Evolutionary conservation across 2,888 invertebrate species (phyloP).

Genomic region (Watsonalla cultraria): DNA sequence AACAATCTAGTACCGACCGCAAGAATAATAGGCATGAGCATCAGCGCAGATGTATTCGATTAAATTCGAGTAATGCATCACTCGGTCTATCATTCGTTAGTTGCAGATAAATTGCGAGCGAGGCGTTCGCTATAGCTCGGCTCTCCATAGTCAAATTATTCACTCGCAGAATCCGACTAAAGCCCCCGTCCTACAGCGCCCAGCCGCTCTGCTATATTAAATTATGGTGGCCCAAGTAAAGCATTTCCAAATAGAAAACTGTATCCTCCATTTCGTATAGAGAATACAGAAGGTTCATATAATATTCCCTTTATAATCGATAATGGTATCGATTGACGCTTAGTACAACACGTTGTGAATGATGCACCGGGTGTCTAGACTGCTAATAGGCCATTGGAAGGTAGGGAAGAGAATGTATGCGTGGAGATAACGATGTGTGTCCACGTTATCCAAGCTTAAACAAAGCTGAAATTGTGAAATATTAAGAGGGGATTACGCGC

Average conservation of each 20-base stretch:
- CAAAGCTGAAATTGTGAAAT: slow-evolving; percentile 61
- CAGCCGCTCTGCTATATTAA: slow-evolving; percentile 69
- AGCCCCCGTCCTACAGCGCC: slow-evolving; percentile 53
- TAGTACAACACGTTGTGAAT: slow-evolving; percentile 22
- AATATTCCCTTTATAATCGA: slow-evolving; percentile 35
- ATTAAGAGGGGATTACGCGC: slow-evolving; percentile 52
- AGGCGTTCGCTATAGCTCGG: slow-evolving; percentile 42
- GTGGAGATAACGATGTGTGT: slow-evolving; percentile 25
- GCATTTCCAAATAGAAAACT: slow-evolving; percentile 71
- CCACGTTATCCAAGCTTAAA: slow-evolving; percentile 46
- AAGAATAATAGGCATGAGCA: slow-evolving; percentile 25
- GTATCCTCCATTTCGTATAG: slow-evolving; percentile 46
- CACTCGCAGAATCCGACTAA: slow-evolving; percentile 69
- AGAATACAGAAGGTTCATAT: slow-evolving; percentile 37
- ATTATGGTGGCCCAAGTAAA: slow-evolving; percentile 70
- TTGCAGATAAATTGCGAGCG: slow-evolving; percentile 60
- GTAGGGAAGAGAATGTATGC: slow-evolving; percentile 17
- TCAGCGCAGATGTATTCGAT: slow-evolving; percentile 24
- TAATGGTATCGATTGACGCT: slow-evolving; percentile 23
- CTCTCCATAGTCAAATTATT: slow-evolving; percentile 74
- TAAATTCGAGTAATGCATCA: slow-evolving; percentile 48
- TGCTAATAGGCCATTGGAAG: slow-evolving; percentile 39
- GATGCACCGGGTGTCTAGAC: slow-evolving; percentile 34
- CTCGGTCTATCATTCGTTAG: slow-evolving; percentile 45
- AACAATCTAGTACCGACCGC: slow-evolving; percentile 31